Conservation (phyloP, 1,140 invertebrate genomes). For the Apocrypta bakeri region DNA sequence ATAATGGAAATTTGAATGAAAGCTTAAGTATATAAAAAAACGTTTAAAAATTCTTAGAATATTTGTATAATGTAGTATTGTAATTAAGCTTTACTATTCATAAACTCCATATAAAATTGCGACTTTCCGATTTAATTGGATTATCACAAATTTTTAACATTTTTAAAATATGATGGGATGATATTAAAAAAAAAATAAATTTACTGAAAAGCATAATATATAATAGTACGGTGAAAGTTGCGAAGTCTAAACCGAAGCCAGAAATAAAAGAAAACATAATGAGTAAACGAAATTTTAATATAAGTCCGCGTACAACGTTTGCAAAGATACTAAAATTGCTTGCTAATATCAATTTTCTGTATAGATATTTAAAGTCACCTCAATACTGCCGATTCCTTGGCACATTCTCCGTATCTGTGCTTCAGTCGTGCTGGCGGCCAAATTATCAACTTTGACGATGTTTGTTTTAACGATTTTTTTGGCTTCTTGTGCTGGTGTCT, state of each 20-base stretch:
- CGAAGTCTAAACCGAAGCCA: not conserved
- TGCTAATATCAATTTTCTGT: constrained; percentile 45
- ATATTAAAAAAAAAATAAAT: not conserved
- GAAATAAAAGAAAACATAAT: not conserved
- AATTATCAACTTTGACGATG: constrained; percentile 74
- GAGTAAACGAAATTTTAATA: not conserved
- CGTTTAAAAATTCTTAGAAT: not conserved
- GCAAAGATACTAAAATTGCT: not conserved
- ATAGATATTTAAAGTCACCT: constrained; percentile 76
- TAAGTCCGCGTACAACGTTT: not conserved
- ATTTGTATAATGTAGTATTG: not conserved
- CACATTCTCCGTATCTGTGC: constrained; percentile 75
- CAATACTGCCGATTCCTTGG: constrained; percentile 74
- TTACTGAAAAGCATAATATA: not conserved
- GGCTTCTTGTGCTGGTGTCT: constrained; percentile 51
- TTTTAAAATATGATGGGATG: not conserved
- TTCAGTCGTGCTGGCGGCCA: constrained; percentile 75
- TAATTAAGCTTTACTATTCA: not conserved
- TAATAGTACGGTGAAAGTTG: not conserved
- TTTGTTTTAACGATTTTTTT: constrained; percentile 67
- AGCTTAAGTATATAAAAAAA: not conserved
- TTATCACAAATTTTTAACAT: not conserved
- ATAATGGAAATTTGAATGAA: not conserved
- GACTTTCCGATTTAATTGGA: not conserved
- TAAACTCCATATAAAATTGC: not conserved